Evolutionary conservation across 2,888 invertebrate species (phyloP), one percentile per base, ranked within the genome.

Genomic region (Platerodrilus igneus): DNA sequence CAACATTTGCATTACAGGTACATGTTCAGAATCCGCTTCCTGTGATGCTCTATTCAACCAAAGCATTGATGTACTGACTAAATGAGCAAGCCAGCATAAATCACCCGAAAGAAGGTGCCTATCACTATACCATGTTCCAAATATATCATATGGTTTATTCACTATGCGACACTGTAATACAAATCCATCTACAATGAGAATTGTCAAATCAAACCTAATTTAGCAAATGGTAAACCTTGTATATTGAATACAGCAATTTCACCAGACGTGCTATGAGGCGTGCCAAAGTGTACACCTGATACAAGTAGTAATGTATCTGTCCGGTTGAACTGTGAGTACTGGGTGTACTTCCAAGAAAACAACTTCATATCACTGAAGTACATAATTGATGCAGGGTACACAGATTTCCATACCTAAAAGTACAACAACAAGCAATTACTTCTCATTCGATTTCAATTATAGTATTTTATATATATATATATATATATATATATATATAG

Each of bases 71-170:
- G 79, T 76, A 59, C 81, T 83, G 10, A 83, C 80, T 51, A 83
- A 68, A 63, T 85, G 81, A 1, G 82, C 85, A 33, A 88, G 67
- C 84, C 86, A 86, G 58, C 81, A 78, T n/a, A 88, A 69, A 59
- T 86, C 83, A 2, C 88, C 89, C 5, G 87, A 87, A 22, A 90
- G 68, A 6, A 90, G 71, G 61, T 87, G 83, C 51, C 79, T 77
- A 60, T 87, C 86, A 58, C 83, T 86, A 60, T 84, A 88, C 89
- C 89, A 90, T n/a, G 87, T 83, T 5, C 90, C 89, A 68, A 89
- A 89, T 49, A 89, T 83, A 63, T 90, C 89, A 57, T 88, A 89
- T 0, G 90, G 89, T 54, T 86, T 86, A 68, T 88, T 89, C 29
- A 79, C 76, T 4, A 88, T 83, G 31, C 85, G 71, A 56, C 85